Conservation (phyloP, 2,797 vertebrate genomes). For the Falco biarmicus region DNA sequence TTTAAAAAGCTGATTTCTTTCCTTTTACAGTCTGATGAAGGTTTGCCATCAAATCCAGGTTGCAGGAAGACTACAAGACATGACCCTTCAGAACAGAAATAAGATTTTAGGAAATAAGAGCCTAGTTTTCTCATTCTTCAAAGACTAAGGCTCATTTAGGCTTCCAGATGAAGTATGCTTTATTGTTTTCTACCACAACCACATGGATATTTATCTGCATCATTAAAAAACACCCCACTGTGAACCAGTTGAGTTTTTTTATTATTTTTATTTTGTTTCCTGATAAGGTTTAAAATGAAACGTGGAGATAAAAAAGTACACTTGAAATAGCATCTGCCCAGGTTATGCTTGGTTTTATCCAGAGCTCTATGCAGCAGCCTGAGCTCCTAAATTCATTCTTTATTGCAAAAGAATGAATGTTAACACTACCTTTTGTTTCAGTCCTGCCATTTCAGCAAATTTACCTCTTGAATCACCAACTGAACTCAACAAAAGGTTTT, state of each 20-base stretch:
- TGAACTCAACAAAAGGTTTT: constrained; percentile 65
- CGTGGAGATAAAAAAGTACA: background rate
- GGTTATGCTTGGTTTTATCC: background rate
- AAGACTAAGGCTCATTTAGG: background rate
- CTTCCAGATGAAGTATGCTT: background rate
- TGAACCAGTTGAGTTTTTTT: background rate
- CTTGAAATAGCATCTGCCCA: background rate
- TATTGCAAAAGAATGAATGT: constrained; percentile 41
- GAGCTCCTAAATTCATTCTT: constrained; percentile 54
- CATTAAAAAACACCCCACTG: background rate
- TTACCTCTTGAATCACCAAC: constrained; percentile 53
- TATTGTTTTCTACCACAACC: background rate
- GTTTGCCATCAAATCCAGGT: background rate
- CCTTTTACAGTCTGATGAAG: background rate
- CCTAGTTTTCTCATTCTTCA: background rate
- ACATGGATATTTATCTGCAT: background rate
- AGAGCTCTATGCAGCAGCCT: background rate
- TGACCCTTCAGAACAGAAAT: background rate
- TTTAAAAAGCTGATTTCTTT: background rate
- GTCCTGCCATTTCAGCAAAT: constrained; percentile 39
- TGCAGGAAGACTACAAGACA: background rate
- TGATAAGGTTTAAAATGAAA: background rate
- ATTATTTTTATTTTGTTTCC: background rate
- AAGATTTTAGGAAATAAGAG: background rate
- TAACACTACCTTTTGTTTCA: constrained; percentile 51